Evolutionary conservation across 2,113 vertebrate species (phyloP), one percentile per base, ranked within the genome.

Genomic region (Arizona elegans): DNA sequence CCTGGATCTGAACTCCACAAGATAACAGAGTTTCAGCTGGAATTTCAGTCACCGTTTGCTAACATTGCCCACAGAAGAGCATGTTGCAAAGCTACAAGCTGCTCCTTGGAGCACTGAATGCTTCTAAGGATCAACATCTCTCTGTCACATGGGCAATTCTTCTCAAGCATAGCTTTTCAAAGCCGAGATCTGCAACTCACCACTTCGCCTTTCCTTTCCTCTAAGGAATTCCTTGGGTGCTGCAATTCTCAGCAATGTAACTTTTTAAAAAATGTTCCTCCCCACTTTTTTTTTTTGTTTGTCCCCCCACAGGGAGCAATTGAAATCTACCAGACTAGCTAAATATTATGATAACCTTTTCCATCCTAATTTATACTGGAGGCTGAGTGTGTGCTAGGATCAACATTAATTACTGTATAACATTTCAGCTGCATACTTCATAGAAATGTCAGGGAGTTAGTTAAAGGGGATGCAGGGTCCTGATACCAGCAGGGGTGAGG

Each of bases 301-400:
- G 94, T 96, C 94, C 96, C 97, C 96, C 98, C 97, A 97, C 95
- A 96, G 98, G 96, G 97, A 98, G 97, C 95, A 98, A 98, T 98
- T 98, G 97, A 98, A 97, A 95, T 97, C 97, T 97, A 97, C 97
- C 96, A 98, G 97, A 97, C 97, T 97, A 98, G 98, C 97, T 98
- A 98, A 98, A 98, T 98, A 98, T 98, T 98, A 98, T 98, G 98
- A 98, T 98, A 98, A 98, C 98, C 98, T 98, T 98, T 98, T 98
- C 98, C 97, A 98, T 98, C 97, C 97, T 98, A 98, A 98, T 98
- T 98, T 98, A 98, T 98, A 98, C 97, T 97, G 97, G 97, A 98
- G 98, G 96, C 97, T 98, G 97, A 97, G 97, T 97, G 98, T 97
- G 97, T 98, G 97, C 97, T 97, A 97, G 97, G 97, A 98, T 98